Conservation (phyloP, 2,888 invertebrate species). For the Craniophora ligustri region DNA sequence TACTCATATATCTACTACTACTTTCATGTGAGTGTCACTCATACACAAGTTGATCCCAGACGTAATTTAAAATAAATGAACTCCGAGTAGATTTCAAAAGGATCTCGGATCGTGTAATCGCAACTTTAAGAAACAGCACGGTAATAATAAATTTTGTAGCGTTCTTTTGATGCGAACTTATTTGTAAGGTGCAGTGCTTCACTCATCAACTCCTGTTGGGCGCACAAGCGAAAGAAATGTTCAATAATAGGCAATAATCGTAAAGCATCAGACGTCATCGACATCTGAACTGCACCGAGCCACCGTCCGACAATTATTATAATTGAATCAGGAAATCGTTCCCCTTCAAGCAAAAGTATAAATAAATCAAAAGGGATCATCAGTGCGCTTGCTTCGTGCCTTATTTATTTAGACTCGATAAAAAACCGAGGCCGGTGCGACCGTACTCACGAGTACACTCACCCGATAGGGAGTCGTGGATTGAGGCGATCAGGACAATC, state of each 20-base stretch:
- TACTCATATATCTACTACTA: constrained; percentile 7
- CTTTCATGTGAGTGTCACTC: constrained; percentile 18
- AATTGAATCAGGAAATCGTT: constrained; percentile 81
- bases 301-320: constrained; percentile 71
- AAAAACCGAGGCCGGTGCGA: constrained; percentile 53
- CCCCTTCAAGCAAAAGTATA: constrained; percentile 69
- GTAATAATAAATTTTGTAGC: constrained; percentile 31
- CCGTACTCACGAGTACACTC: constrained; percentile 37
- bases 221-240: constrained; percentile 50
- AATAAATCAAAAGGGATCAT: constrained; percentile 76
- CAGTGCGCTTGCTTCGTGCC: constrained; percentile 58
- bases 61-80: constrained; percentile 39
- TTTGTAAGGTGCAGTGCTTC: constrained; percentile 7
- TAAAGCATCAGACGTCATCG: constrained; percentile 56
- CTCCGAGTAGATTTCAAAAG: constrained; percentile 20
- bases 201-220: constrained; percentile 17
- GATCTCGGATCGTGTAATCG: constrained; percentile 34
- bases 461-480: constrained; percentile 14
- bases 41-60: constrained; percentile 14
- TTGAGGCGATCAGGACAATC: constrained; percentile 19
- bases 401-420: constrained; percentile 74
- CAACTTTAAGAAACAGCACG: constrained; percentile 29
- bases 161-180: constrained; percentile 31
- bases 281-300: constrained; percentile 40
- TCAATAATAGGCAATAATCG: constrained; percentile 58